These are phyloP conservation scores for Eufriesea mexicana DNA, from an alignment of 1,140 invertebrate species.

Conservation along the genomic window DNA sequence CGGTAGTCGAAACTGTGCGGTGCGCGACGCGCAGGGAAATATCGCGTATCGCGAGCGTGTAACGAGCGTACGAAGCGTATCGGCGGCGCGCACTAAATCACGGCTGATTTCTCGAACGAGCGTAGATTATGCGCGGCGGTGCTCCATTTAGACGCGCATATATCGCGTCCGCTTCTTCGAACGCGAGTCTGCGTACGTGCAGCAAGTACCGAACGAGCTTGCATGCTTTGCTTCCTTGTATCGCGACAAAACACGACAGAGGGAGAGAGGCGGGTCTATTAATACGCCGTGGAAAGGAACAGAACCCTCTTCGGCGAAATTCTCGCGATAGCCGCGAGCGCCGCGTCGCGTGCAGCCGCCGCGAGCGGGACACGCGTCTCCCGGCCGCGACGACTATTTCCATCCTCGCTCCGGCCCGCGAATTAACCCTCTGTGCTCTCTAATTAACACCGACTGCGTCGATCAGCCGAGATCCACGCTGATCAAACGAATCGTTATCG, in stretches of 20 bases:
- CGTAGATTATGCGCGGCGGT: constrained; percentile 17
- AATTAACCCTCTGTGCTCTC: too few species aligned
- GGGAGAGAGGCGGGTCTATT: background rate
- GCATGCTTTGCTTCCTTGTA: background rate
- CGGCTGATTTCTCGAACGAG: constrained; percentile 19
- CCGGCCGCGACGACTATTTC: too few species aligned
- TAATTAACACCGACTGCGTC: too few species aligned
- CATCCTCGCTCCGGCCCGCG: too few species aligned
- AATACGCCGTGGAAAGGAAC: background rate
- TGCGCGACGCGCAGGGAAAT: background rate
- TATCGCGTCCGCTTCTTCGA: constrained; percentile 14
- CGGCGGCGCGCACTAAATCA: constrained; percentile 14
- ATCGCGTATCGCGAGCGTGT: background rate
- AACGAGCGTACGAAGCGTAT: constrained; percentile 7
- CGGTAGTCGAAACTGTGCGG: background rate
- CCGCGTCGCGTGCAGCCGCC: background rate
- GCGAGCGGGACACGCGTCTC: background rate
- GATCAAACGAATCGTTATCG: too few species aligned
- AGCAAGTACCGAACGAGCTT: background rate
- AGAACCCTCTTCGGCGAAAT: background rate
- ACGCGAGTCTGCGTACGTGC: background rate
- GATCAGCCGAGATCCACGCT: too few species aligned
- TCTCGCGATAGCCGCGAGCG: constrained; percentile 1
- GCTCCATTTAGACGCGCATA: constrained; percentile 25
- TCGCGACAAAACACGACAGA: constrained; percentile 4